Evolutionary conservation across 2,797 vertebrate species (phyloP).

Genomic region (Sebastes trivittatus): DNA sequence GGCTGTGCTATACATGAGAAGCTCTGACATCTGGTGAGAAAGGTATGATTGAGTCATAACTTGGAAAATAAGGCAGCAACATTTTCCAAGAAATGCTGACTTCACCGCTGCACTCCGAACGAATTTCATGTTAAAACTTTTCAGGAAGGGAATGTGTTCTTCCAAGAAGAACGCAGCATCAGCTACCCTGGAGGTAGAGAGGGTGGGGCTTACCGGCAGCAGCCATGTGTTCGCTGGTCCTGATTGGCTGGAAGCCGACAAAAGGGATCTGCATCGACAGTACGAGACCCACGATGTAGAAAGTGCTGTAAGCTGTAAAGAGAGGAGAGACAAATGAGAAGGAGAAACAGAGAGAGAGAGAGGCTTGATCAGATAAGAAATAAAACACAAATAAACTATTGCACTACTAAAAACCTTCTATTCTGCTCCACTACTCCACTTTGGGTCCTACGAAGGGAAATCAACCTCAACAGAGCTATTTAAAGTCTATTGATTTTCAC

Average conservation of each 20-base stretch:
- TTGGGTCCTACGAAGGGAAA: conserved; percentile 34
- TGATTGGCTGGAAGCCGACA: conserved; percentile 98
- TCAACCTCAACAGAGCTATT: conserved; percentile 48
- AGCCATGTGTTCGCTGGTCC: conserved; percentile 99
- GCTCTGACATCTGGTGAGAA: neutral
- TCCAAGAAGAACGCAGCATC: neutral
- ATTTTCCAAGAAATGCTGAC: neutral
- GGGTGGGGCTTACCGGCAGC: conserved; percentile 88
- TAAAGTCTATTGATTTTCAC: conserved; percentile 67
- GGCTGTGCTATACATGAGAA: neutral
- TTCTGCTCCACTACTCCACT: neutral
- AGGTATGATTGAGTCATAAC: neutral
- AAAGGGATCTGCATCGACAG: conserved; percentile 99
- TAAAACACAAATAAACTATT: conserved; percentile 15
- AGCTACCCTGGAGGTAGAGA: neutral
- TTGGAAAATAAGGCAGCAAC: neutral
- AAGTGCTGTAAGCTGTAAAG: conserved; percentile 94
- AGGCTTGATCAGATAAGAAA: neutral
- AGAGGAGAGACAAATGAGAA: neutral
- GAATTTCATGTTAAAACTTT: neutral
- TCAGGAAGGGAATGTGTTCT: conserved; percentile 1
- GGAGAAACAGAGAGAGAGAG: neutral
- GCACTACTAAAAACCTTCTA: neutral
- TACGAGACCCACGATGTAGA: conserved; percentile 96
- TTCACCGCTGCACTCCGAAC: neutral